phyloP scores from a whole-genome alignment of 2,113 vertebrate genomes.

The Perccottus glenii region DNA sequence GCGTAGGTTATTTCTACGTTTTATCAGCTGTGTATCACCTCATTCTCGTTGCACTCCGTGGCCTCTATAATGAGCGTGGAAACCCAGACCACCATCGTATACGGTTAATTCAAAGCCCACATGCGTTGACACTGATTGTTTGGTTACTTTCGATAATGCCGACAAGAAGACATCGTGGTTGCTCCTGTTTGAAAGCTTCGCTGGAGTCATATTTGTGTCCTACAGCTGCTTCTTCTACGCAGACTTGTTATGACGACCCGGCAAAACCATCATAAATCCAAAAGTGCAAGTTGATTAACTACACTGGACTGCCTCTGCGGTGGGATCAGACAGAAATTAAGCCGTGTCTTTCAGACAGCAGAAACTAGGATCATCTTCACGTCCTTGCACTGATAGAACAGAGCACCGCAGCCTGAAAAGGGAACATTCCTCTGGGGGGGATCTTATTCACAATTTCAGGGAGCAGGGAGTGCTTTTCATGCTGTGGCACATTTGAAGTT shows the following conservation, averaged over 20 bases:
- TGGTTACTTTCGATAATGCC: background rate
- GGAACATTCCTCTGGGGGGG: slow-evolving; percentile 9
- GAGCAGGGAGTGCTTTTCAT: slow-evolving; percentile 8
- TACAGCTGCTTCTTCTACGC: slow-evolving; percentile 10
- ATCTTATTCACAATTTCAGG: slow-evolving; percentile 8
- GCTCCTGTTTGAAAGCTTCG: background rate
- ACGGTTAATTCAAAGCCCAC: background rate
- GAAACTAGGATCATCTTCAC: slow-evolving; percentile 41
- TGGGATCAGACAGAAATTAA: slow-evolving; percentile 56
- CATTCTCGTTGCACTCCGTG: slow-evolving; percentile 10
- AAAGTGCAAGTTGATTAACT: slow-evolving; percentile 46
- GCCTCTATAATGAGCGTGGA: slow-evolving; percentile 37
- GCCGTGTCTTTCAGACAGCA: slow-evolving; percentile 34
- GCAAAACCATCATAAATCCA: slow-evolving; percentile 22
- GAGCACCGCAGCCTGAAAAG: slow-evolving; percentile 28
- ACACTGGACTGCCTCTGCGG: slow-evolving; percentile 21
- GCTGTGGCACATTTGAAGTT: slow-evolving; percentile 11
- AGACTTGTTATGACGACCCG: slow-evolving; percentile 33
- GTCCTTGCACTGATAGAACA: slow-evolving; percentile 16
- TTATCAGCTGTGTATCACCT: background rate
- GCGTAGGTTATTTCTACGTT: slow-evolving; percentile 13
- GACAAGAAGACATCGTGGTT: background rate
- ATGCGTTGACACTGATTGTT: slow-evolving; percentile 6
- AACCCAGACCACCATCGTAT: slow-evolving; percentile 23
- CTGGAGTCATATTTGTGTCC: slow-evolving; percentile 10